These are phyloP conservation scores for Tapirus terrestris DNA, from an alignment of 2,113 vertebrate genomes.

Conservation along the genomic window DNA sequence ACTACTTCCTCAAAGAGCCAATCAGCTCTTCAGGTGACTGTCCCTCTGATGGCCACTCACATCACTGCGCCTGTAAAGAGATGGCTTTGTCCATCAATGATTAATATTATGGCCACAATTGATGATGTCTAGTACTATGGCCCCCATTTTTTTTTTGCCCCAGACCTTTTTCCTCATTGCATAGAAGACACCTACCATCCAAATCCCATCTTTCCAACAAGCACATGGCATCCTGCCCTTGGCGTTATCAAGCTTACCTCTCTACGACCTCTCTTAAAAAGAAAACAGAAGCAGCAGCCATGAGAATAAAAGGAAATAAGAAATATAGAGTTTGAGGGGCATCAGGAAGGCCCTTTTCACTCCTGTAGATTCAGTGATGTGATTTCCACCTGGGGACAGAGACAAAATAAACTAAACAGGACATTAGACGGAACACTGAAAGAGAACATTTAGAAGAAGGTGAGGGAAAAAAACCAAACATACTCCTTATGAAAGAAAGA, in stretches of 20 bases:
- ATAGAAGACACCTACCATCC: neutral
- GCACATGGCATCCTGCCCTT: neutral
- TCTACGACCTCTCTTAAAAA: neutral
- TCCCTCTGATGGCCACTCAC: constrained; percentile 56
- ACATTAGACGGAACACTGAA: neutral
- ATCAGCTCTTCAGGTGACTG: constrained; percentile 62
- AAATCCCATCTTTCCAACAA: constrained; percentile 18
- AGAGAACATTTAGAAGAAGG: neutral
- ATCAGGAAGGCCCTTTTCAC: neutral
- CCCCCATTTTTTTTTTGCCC: neutral
- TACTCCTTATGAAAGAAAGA: neutral
- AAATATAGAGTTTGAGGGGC: neutral
- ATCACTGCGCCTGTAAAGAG: neutral
- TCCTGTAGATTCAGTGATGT: neutral
- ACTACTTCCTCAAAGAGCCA: constrained; percentile 70
- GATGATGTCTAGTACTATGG: neutral
- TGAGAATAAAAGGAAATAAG: neutral
- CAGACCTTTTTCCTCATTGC: neutral
- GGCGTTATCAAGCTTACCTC: neutral
- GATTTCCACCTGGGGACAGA: constrained; percentile 16
- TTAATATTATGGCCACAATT: neutral
- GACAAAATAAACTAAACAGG: neutral
- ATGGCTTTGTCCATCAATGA: constrained; percentile 1
- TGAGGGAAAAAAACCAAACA: neutral
- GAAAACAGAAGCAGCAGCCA: neutral